A percentile compares a stretch with the other conserved stretches of the same genome.
phyloP scores from a whole-genome alignment of 2,113 vertebrate species.

The Crotophaga sulcirostris region DNA sequence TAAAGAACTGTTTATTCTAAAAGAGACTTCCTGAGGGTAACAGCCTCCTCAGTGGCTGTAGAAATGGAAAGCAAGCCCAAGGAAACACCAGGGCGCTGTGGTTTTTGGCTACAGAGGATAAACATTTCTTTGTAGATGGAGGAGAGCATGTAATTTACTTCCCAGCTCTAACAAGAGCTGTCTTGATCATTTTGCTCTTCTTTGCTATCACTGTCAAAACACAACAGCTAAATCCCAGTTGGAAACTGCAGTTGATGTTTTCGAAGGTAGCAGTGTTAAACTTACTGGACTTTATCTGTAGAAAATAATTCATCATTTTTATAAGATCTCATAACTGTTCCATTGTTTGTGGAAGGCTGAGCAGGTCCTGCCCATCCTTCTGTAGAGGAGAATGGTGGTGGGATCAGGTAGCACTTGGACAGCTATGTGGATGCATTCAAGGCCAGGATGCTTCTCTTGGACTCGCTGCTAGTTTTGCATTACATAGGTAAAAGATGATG shows the following conservation, averaged over 20 bases:
- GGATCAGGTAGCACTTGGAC: neutral
- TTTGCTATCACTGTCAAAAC: constrained; percentile 28
- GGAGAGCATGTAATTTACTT: constrained; percentile 60
- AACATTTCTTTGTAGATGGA: constrained; percentile 62
- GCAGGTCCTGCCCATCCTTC: neutral
- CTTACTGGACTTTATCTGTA: neutral
- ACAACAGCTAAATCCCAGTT: constrained; percentile 11
- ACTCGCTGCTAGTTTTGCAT: neutral
- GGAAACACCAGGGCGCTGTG: constrained; percentile 53
- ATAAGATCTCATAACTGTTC: neutral
- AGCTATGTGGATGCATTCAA: neutral
- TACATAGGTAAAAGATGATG: neutral
- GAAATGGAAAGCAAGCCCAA: constrained; percentile 57
- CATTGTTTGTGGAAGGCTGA: neutral
- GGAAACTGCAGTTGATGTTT: neutral
- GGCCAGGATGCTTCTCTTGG: neutral
- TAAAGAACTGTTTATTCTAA: constrained; percentile 62
- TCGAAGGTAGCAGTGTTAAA: neutral
- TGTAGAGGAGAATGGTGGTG: neutral
- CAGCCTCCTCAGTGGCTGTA: constrained; percentile 44
- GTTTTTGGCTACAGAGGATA: constrained; percentile 69
- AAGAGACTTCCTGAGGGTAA: constrained; percentile 47
- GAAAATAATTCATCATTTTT: neutral
- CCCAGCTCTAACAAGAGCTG: constrained; percentile 39
- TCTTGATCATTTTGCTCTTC: constrained; percentile 44